A percentile compares a stretch with the other conserved stretches of the same genome.
These are phyloP conservation scores for Panthera tigris DNA, from an alignment of 2,113 vertebrate species.

Conservation along the genomic window DNA sequence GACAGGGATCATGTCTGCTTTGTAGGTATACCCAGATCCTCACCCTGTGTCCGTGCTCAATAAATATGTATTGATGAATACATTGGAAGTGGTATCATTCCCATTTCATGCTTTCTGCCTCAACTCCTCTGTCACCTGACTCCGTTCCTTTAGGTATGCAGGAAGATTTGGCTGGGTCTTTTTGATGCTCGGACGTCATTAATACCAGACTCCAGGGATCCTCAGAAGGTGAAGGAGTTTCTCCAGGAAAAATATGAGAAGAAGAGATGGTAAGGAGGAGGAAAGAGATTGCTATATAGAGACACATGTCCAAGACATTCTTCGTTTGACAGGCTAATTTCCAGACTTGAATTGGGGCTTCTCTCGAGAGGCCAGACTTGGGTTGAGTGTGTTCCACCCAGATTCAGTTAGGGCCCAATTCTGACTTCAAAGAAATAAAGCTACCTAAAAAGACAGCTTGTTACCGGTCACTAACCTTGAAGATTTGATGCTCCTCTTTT, in stretches of 20 bases:
- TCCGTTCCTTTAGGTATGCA: slow-evolving; percentile 86
- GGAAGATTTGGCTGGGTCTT: slow-evolving; percentile 92
- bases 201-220: slow-evolving; percentile 91
- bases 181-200: slow-evolving; percentile 90
- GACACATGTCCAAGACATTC: neutral
- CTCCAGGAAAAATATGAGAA: slow-evolving; percentile 96
- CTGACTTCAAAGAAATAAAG: slow-evolving; percentile 13
- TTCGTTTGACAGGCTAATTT: neutral
- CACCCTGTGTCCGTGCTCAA: neutral
- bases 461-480: neutral
- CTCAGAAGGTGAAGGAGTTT: slow-evolving; percentile 94
- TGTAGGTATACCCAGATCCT: neutral
- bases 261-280: slow-evolving; percentile 90
- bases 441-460: neutral
- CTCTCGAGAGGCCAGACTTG: neutral
- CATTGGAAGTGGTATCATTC: neutral
- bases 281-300: neutral
- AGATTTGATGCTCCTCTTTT: neutral
- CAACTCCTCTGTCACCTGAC: neutral
- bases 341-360: neutral
- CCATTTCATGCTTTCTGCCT: neutral
- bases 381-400: neutral
- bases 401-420: neutral
- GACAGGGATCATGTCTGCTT: neutral
- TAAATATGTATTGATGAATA: neutral